phyloP scores from a whole-genome alignment of 1,140 invertebrate genomes.

The Trichomalopsis sarcophagae region DNA sequence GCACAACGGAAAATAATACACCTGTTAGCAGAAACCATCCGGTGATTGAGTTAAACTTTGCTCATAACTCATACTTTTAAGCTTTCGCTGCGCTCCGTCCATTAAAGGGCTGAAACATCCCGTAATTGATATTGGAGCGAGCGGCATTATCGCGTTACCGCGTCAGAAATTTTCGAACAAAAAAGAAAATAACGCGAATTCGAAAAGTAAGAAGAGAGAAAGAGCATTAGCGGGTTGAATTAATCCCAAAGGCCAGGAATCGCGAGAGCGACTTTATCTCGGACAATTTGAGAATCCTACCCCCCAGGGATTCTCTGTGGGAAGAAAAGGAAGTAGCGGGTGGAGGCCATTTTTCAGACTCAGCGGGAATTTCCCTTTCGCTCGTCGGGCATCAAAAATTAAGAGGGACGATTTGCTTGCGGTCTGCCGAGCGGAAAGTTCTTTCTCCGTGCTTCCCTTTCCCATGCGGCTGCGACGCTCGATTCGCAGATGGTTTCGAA shows the following conservation, averaged over 20 bases:
- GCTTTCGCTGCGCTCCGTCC: not conserved
- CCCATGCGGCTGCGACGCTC: not conserved
- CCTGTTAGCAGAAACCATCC: not conserved
- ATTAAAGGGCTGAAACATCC: no score
- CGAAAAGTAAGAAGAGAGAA: not conserved
- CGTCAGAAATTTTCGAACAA: not conserved
- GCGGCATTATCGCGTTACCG: no score
- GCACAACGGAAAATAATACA: not conserved
- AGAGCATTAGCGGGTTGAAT: not conserved
- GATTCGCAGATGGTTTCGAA: not conserved
- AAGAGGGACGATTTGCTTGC: not conserved
- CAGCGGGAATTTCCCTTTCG: not conserved
- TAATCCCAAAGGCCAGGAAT: not conserved
- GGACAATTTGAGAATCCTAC: conserved; percentile 33
- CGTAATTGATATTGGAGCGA: no score
- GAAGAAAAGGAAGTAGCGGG: not conserved
- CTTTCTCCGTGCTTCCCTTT: not conserved
- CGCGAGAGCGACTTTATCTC: conserved; percentile 34
- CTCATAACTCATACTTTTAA: not conserved
- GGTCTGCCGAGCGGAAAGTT: not conserved
- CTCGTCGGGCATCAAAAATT: not conserved
- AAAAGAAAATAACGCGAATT: no score
- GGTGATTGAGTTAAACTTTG: not conserved
- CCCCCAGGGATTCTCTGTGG: not conserved
- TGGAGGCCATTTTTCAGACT: not conserved